phyloP scores from a whole-genome alignment of 1,140 invertebrate genomes.

The Coenobita brevimanus region DNA sequence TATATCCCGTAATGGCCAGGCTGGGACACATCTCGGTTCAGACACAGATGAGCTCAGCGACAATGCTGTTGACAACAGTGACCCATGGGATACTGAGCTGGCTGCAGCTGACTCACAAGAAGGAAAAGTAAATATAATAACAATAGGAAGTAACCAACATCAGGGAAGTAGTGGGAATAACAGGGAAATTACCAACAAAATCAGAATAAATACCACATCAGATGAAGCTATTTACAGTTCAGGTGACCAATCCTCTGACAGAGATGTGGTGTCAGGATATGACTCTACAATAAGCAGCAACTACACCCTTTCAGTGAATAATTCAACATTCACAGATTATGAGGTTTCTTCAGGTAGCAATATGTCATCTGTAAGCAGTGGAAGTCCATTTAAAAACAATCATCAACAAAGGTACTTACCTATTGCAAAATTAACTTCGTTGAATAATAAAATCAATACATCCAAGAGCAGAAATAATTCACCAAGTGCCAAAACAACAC shows the following conservation, averaged over 20 bases:
- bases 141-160: slow-evolving; percentile 29
- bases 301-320: no score
- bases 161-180: background rate
- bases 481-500: background rate
- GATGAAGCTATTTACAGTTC: no score
- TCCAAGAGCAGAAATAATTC: slow-evolving; percentile 14
- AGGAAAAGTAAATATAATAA: slow-evolving; percentile 60
- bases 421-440: background rate
- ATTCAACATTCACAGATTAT: no score
- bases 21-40: slow-evolving; percentile 25
- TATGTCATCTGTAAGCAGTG: background rate
- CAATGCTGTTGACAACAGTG: slow-evolving; percentile 58
- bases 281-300: no score
- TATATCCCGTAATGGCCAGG: slow-evolving; percentile 3
- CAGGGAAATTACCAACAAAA: slow-evolving; percentile 2
- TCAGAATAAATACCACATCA: slow-evolving; percentile 14
- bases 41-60: slow-evolving; percentile 68
- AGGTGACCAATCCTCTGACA: no score
- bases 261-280: no score
- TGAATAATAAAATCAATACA: background rate
- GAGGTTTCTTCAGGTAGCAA: background rate
- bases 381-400: background rate
- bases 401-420: background rate
- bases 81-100: slow-evolving; percentile 30
- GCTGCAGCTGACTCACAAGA: slow-evolving; percentile 1